phyloP scores from a whole-genome alignment of 2,888 invertebrate genomes.

The Drosophila mercatorum region DNA sequence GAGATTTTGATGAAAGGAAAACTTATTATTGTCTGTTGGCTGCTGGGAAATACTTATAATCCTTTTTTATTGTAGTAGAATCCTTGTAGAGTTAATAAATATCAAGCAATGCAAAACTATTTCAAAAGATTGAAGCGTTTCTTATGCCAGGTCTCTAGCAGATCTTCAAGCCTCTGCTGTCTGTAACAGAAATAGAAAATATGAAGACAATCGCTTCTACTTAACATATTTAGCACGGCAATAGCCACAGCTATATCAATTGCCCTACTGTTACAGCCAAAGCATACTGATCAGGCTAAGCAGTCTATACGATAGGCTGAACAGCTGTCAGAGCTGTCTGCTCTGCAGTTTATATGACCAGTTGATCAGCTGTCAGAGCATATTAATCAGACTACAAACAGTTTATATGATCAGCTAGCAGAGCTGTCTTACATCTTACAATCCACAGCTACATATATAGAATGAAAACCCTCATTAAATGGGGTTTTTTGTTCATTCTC shows the following conservation, averaged over 20 bases:
- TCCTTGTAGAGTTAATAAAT: too few species aligned
- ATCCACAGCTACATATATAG: not conserved
- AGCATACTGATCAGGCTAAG: not conserved
- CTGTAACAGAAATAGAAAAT: not conserved
- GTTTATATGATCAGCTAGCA: not conserved
- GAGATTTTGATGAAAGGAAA: too few species aligned
- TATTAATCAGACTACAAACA: not conserved
- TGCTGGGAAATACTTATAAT: too few species aligned
- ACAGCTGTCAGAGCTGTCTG: not conserved
- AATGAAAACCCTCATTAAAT: not conserved
- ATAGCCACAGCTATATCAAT: not conserved
- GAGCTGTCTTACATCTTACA: not conserved
- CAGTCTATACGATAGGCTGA: not conserved
- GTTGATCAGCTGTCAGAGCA: not conserved
- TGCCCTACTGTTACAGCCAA: too few species aligned
- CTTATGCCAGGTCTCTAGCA: not conserved
- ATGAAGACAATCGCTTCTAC: not conserved
- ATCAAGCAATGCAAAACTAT: not conserved
- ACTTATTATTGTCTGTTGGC: too few species aligned
- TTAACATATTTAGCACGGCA: not conserved
- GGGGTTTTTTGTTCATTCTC: constrained; percentile 9
- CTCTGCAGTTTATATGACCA: not conserved
- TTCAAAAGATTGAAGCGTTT: not conserved
- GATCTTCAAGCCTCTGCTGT: too few species aligned
- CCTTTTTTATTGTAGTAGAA: too few species aligned